Evolutionary conservation across 2,113 vertebrate species (phyloP).

Genomic region (Bungarus multicinctus): DNA sequence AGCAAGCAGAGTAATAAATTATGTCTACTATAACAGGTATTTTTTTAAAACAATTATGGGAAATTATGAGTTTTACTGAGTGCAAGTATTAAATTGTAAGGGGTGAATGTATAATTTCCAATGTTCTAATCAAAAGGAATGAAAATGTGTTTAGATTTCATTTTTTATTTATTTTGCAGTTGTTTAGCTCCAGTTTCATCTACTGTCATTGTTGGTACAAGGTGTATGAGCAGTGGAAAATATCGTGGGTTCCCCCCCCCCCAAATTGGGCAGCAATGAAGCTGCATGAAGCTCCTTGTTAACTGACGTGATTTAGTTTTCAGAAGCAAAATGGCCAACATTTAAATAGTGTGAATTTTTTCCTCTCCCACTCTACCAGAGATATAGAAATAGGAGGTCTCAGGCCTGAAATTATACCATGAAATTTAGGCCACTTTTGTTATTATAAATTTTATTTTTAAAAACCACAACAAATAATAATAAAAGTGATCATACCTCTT

Average conservation of each 20-base stretch:
- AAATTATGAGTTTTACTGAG: not conserved
- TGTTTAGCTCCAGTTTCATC: slow-evolving; percentile 32
- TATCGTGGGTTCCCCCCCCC: not conserved
- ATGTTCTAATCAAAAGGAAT: not conserved
- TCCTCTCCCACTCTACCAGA: not conserved
- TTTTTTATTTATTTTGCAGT: not conserved
- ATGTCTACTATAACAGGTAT: not conserved
- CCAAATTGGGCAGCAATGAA: not conserved
- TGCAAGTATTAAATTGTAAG: not conserved
- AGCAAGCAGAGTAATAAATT: slow-evolving; percentile 6
- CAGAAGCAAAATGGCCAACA: not conserved
- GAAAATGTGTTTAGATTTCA: not conserved
- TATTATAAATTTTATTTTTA: not conserved
- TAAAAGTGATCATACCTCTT: not conserved
- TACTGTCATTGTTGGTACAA: slow-evolving; percentile 8
- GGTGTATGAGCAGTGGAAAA: not conserved
- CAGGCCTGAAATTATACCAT: not conserved
- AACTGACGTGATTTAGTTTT: not conserved
- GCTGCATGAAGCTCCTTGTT: not conserved
- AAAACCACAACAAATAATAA: not conserved
- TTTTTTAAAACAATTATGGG: slow-evolving; percentile 15
- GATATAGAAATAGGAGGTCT: not conserved
- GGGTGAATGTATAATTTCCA: not conserved
- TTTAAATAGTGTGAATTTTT: not conserved
- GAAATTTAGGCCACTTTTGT: not conserved